Conservation (phyloP, 2,888 invertebrate genomes). For the Drosophila subquinaria region DNA sequence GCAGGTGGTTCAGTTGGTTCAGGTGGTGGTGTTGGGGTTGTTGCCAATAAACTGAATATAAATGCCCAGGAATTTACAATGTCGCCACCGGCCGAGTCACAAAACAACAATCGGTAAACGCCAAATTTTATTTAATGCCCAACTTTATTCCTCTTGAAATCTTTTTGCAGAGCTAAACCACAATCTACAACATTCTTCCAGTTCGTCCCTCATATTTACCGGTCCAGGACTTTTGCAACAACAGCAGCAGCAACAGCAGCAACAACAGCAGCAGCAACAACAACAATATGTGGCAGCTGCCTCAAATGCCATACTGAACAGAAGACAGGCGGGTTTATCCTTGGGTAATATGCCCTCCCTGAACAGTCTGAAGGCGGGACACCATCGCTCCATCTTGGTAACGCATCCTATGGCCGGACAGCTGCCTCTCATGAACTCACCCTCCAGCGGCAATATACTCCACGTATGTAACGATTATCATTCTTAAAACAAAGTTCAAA, state of each 20-base stretch:
- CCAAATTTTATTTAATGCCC: conserved; percentile 72
- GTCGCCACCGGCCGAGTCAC: conserved; percentile 83
- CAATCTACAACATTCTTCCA: conserved; percentile 86
- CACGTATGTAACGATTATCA: conserved; percentile 84
- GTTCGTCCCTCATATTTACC: conserved; percentile 85
- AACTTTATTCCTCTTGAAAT: conserved; percentile 70
- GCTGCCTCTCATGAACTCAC: conserved; percentile 87
- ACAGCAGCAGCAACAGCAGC: conserved; percentile 71
- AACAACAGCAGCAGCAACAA: conserved; percentile 85
- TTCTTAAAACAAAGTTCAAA: too few species aligned
- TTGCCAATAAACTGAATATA: conserved; percentile 91
- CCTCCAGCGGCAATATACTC: conserved; percentile 90
- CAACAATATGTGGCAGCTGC: conserved; percentile 82
- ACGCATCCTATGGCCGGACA: conserved; percentile 83
- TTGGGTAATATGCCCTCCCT: conserved; percentile 79
- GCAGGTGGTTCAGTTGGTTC: conserved; percentile 12
- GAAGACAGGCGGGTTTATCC: conserved; percentile 85
- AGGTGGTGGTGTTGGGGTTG: conserved; percentile 84
- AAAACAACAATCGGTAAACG: conserved; percentile 82
- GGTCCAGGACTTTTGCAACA: conserved; percentile 84
- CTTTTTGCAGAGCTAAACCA: conserved; percentile 85
- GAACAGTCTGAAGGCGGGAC: conserved; percentile 61
- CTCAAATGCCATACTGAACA: conserved; percentile 81
- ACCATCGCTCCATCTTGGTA: conserved; percentile 84
- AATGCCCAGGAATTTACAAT: conserved; percentile 96